These are phyloP conservation scores for Temnothorax curvispinosus DNA, from an alignment of 1,140 invertebrate species.

Conservation along the genomic window DNA sequence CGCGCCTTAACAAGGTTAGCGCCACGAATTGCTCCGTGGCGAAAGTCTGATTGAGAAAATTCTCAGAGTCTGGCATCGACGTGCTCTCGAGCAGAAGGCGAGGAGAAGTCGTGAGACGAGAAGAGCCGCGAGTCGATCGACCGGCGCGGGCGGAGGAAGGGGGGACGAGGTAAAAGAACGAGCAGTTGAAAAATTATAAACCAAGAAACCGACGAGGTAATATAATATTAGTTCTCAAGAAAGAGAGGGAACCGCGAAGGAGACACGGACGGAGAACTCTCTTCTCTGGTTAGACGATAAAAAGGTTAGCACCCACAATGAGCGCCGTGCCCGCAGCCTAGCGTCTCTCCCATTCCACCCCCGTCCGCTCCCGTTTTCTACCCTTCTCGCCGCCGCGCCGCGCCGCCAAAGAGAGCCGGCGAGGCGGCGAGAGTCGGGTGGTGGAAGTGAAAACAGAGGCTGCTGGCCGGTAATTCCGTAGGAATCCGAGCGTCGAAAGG, in stretches of 20 bases:
- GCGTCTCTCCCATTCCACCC: neutral
- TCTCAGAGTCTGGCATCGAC: conserved; percentile 61
- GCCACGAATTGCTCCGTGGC: conserved; percentile 81
- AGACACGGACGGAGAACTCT: conserved; percentile 56
- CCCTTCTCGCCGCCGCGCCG: neutral
- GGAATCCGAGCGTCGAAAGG: conserved; percentile 54
- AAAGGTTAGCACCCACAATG: conserved; percentile 80
- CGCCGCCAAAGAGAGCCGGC: conserved; percentile 12
- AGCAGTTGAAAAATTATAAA: conserved; percentile 81
- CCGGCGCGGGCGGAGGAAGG: neutral
- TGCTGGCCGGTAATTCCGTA: conserved; percentile 37
- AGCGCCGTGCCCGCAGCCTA: conserved; percentile 63
- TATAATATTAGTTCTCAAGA: conserved; percentile 81
- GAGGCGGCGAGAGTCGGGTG: neutral
- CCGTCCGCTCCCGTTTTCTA: neutral
- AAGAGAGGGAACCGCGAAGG: conserved; percentile 41
- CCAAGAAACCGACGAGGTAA: conserved; percentile 83
- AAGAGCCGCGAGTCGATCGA: neutral
- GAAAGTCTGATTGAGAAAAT: conserved; percentile 84
- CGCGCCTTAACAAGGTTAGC: conserved; percentile 81
- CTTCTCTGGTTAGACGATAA: conserved; percentile 77
- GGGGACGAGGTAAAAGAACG: conserved; percentile 12
- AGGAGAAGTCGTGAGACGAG: conserved; percentile 3
- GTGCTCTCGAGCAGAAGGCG: conserved; percentile 19
- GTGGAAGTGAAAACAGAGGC: conserved; percentile 48